These are phyloP conservation scores for Hemiscyllium ocellatum DNA, from an alignment of 2,113 vertebrate genomes.

Conservation along the genomic window DNA sequence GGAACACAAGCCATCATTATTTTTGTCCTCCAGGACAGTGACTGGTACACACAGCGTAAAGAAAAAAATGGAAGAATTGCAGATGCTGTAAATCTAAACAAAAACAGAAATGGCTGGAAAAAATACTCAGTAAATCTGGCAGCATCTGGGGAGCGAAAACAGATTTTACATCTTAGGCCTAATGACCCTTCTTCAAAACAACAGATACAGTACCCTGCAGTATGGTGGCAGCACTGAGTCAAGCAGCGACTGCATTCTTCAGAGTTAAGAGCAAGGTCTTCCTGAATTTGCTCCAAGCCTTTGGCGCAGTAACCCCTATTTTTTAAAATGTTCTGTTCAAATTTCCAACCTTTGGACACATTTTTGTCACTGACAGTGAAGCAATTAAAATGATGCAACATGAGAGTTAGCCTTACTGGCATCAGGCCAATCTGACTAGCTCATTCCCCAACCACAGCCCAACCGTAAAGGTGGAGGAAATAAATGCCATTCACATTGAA, in stretches of 20 bases:
- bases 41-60: too few species aligned
- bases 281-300: neutral
- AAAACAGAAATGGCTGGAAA: too few species aligned
- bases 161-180: too few species aligned
- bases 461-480: neutral
- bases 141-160: too few species aligned
- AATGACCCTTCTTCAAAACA: too few species aligned
- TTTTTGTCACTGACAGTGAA: neutral
- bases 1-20: neutral
- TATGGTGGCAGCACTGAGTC: neutral
- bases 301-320: slow-evolving; percentile 3
- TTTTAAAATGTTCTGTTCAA: neutral
- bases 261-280: neutral
- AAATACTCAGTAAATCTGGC: too few species aligned
- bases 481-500: neutral
- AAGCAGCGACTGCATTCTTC: too few species aligned
- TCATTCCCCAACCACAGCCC: neutral
- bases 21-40: neutral
- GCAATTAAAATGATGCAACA: slow-evolving; percentile 23
- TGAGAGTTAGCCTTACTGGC: neutral
- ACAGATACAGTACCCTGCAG: neutral
- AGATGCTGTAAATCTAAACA: too few species aligned
- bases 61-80: too few species aligned
- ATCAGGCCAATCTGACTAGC: neutral
- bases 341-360: neutral